Evolutionary conservation across 1,140 invertebrate genomes (phyloP).

Genomic region (Cydia fagiglandana): DNA sequence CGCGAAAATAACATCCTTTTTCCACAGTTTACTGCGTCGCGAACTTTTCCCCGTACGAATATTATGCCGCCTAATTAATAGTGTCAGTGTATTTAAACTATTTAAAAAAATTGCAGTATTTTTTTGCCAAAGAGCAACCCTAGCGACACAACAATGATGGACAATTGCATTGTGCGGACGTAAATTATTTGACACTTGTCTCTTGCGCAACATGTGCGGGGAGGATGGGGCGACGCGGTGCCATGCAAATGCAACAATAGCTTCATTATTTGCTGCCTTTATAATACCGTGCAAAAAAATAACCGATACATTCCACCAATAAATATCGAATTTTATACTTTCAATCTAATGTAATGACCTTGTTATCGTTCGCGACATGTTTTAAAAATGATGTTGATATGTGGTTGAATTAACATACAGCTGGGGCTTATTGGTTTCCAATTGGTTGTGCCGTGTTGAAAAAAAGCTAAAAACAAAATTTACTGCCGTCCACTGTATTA

Average conservation of each 20-base stretch:
- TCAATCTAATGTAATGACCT: neutral
- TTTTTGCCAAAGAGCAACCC: slow-evolving; percentile 1
- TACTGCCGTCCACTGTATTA: neutral
- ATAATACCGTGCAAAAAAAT: slow-evolving; percentile 13
- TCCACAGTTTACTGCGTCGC: too few species aligned
- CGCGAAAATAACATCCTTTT: too few species aligned
- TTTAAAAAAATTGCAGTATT: neutral
- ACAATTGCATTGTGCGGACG: slow-evolving; percentile 36
- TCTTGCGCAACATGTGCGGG: slow-evolving; percentile 27
- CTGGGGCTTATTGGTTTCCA: slow-evolving; percentile 6
- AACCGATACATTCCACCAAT: slow-evolving; percentile 5
- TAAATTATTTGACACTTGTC: slow-evolving; percentile 43
- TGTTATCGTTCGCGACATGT: neutral
- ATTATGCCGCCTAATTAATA: neutral
- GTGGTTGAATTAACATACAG: too few species aligned
- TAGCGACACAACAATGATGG: slow-evolving; percentile 24
- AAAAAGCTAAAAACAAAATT: neutral
- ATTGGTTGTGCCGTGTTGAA: neutral
- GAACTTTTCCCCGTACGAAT: too few species aligned
- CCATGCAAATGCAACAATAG: neutral
- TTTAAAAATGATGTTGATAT: too few species aligned
- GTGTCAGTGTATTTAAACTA: neutral
- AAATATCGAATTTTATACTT: neutral
- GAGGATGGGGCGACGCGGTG: neutral
- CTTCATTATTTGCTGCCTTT: slow-evolving; percentile 22